phyloP scores from a whole-genome alignment of 2,113 vertebrate species.

The Fregata magnificens region DNA sequence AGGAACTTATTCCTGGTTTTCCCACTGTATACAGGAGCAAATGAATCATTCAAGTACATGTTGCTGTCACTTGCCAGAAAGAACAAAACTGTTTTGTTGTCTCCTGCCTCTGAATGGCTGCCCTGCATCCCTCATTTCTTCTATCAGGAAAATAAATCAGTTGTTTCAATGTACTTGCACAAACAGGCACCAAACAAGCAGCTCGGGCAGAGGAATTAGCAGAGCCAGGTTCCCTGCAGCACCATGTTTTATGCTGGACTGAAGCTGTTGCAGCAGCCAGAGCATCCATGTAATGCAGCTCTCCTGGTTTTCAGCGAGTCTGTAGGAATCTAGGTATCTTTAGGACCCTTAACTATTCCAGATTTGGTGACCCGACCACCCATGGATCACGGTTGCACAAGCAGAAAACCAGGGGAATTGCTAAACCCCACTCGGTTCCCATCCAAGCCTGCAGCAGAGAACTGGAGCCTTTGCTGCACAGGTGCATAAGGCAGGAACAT shows the following conservation, averaged over 20 bases:
- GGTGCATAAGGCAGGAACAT: not conserved
- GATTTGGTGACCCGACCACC: not conserved
- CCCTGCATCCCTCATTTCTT: not conserved
- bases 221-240: not conserved
- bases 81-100: not conserved
- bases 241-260: not conserved
- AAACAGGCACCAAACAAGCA: not conserved
- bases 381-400: rapidly evolving
- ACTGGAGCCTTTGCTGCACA: not conserved
- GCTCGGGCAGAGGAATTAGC: not conserved
- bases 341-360: not conserved
- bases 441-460: not conserved
- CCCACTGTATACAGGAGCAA: not conserved
- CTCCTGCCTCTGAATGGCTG: not conserved
- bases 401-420: not conserved
- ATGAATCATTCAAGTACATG: not conserved
- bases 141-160: not conserved
- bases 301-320: not conserved
- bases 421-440: not conserved
- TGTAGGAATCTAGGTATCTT: not conserved
- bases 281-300: not conserved
- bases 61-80: not conserved
- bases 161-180: not conserved
- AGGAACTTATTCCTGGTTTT: not conserved
- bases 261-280: not conserved